These are phyloP conservation scores for Lepidurus arcticus DNA, from an alignment of 1,140 invertebrate species.

Conservation along the genomic window DNA sequence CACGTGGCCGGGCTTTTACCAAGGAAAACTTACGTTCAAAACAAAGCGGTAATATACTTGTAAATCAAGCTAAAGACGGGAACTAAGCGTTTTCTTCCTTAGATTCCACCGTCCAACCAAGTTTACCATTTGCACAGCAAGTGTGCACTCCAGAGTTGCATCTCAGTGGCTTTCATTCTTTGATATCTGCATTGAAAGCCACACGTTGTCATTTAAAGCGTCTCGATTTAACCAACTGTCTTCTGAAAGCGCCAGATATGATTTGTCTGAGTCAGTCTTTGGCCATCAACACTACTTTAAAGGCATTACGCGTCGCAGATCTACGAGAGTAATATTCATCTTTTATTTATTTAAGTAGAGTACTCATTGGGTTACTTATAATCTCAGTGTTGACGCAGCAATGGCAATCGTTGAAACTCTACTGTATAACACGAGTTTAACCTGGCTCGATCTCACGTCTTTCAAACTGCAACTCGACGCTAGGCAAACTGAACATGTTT, in stretches of 20 bases:
- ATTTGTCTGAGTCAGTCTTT: conserved; percentile 29
- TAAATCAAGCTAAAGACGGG: not conserved
- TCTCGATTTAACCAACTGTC: conserved; percentile 31
- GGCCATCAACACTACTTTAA: not conserved
- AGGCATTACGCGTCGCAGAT: conserved; percentile 25
- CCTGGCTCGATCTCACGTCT: conserved; percentile 30
- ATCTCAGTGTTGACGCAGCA: conserved; percentile 27
- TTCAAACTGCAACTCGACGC: conserved; percentile 10
- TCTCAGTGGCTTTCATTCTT: conserved; percentile 31
- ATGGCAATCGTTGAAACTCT: conserved; percentile 23
- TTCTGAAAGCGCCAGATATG: conserved; percentile 26
- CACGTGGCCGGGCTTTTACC: not conserved
- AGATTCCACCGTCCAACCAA: not conserved
- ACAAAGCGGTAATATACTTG: not conserved
- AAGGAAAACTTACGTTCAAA: not conserved
- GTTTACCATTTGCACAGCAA: not conserved
- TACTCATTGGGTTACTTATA: not conserved
- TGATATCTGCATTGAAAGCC: conserved; percentile 20
- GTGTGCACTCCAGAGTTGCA: not conserved
- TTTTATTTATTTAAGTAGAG: not conserved
- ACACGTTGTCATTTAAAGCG: not conserved
- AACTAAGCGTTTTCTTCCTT: not conserved
- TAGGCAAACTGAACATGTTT: not conserved
- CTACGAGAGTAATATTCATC: conserved; percentile 26
- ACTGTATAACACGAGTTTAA: not conserved